Percentiles rank a stretch among this genome's conserved stretches.
phyloP scores from a whole-genome alignment of 2,113 vertebrate genomes.

The Pogonocichla stellata region DNA sequence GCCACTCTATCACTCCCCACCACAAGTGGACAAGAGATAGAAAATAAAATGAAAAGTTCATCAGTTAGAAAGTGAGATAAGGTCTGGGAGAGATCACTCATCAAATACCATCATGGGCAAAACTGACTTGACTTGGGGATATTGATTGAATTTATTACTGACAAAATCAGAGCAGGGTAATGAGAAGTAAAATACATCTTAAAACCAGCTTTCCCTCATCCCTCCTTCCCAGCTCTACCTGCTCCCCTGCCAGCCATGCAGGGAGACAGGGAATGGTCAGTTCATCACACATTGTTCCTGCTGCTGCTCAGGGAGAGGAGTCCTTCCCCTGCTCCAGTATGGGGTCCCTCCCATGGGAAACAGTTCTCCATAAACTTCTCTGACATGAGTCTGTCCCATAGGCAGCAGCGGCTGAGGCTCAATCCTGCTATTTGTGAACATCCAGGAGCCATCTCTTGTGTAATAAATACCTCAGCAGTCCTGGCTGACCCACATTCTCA shows the following conservation, averaged over 20 bases:
- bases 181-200: not conserved
- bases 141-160: not conserved
- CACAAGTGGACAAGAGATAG: not conserved
- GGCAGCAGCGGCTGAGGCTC: fast-evolving
- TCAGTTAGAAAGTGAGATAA: not conserved
- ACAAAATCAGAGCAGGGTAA: not conserved
- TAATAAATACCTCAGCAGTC: not conserved
- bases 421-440: not conserved
- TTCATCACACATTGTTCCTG: not conserved
- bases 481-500: not conserved
- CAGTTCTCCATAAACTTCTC: not conserved
- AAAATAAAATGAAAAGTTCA: not conserved
- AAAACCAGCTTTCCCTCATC: not conserved
- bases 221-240: not conserved
- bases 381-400: fast-evolving
- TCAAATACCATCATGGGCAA: not conserved
- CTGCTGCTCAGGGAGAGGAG: not conserved
- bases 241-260: not conserved
- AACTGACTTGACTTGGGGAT: not conserved
- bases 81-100: not conserved
- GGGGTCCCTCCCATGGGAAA: not conserved
- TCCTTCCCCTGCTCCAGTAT: not conserved
- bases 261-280: not conserved
- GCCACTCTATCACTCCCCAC: fast-evolving
- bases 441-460: not conserved